phyloP scores from a whole-genome alignment of 2,113 vertebrate species.

The Bubo blakistoni region DNA sequence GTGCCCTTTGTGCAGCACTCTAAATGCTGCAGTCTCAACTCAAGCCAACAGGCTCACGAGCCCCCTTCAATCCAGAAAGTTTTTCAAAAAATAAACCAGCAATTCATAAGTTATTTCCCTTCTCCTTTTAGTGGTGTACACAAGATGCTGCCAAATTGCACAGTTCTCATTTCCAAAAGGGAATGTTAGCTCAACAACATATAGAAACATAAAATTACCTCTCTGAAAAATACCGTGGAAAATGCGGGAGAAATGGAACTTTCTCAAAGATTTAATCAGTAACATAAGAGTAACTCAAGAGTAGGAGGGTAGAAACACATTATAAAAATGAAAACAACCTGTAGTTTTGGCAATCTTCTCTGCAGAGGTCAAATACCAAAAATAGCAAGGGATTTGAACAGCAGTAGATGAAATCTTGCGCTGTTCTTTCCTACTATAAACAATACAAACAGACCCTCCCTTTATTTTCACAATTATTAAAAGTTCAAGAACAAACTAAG shows the following conservation, averaged over 20 bases:
- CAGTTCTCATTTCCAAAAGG: neutral
- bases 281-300: neutral
- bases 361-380: constrained; percentile 51
- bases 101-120: constrained; percentile 48
- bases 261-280: constrained; percentile 29
- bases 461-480: neutral
- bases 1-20: neutral
- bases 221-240: neutral
- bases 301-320: neutral
- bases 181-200: neutral
- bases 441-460: constrained; percentile 34
- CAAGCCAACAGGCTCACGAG: neutral
- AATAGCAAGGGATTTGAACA: constrained; percentile 26
- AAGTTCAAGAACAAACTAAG: neutral
- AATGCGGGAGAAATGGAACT: neutral
- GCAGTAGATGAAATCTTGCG: constrained; percentile 31
- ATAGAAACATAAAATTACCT: neutral
- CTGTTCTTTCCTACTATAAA: constrained; percentile 10
- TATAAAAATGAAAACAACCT: constrained; percentile 46
- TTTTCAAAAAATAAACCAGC: constrained; percentile 45
- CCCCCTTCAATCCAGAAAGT: constrained; percentile 22
- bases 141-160: neutral
- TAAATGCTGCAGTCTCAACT: neutral
- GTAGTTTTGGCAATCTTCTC: constrained; percentile 16
- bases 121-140: constrained; percentile 11